A percentile compares a stretch with the other conserved stretches of the same genome.
Evolutionary conservation across 1,140 invertebrate genomes (phyloP).

Genomic region (Drosophila pruinosa): DNA sequence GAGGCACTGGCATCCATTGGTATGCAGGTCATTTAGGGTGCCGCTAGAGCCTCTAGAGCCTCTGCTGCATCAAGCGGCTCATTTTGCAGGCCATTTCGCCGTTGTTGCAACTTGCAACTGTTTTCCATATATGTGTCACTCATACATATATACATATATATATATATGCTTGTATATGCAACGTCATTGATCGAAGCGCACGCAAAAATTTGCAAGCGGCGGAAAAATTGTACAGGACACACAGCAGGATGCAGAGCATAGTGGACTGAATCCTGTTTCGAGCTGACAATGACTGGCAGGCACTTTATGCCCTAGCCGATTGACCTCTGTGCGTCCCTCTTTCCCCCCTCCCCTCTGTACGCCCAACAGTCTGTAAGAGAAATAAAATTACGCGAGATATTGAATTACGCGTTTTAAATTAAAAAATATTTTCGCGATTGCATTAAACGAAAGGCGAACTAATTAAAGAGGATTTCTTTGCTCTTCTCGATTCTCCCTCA

Average conservation of each 20-base stretch:
- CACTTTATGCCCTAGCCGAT: slow-evolving; percentile 55
- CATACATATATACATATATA: neutral
- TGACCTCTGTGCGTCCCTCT: slow-evolving; percentile 6
- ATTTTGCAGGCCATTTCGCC: slow-evolving; percentile 26
- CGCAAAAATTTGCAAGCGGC: slow-evolving; percentile 56
- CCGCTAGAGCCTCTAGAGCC: neutral
- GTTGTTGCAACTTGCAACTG: neutral
- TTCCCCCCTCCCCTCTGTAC: neutral
- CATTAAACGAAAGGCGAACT: slow-evolving; percentile 76
- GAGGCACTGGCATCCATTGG: slow-evolving; percentile 30
- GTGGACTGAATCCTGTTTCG: too few relatives aligned
- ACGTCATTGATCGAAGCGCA: slow-evolving; percentile 48
- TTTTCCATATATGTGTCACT: slow-evolving; percentile 1
- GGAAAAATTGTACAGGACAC: slow-evolving; percentile 58
- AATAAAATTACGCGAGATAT: slow-evolving; percentile 77
- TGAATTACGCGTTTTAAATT: slow-evolving; percentile 80
- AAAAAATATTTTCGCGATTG: slow-evolving; percentile 78
- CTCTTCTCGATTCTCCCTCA: neutral
- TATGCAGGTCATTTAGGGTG: slow-evolving; percentile 51
- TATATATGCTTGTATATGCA: neutral
- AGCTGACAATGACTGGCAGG: slow-evolving; percentile 64
- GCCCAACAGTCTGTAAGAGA: slow-evolving; percentile 36
- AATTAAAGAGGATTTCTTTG: slow-evolving; percentile 68
- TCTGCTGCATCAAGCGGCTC: slow-evolving; percentile 17
- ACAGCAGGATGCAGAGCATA: neutral